Base-by-base conservation (phyloP, 2,113 vertebrate species). In the Cygnus atratus region DNA sequence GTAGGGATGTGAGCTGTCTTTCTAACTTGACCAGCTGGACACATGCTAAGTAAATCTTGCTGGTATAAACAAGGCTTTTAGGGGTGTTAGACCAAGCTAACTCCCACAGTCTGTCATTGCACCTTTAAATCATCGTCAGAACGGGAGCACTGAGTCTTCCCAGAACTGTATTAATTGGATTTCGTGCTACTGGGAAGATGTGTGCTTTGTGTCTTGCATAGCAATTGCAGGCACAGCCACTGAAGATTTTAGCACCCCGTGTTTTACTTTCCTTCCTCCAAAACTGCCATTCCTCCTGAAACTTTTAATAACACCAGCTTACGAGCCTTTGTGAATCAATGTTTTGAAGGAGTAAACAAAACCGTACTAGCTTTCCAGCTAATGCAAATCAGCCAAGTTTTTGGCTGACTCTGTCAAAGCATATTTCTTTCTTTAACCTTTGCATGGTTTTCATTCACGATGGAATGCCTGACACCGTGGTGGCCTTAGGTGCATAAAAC, bases 101-200 rank as follows among this genome's bases (percentile, higher is more conserved):
- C 76, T 78, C 74, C 13, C 59, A 3, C 43, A 90, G 17, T 82
- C 84, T 94, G 86, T 87, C 76, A 67, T 74, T 85, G 75, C 44
- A 82, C 66, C 66, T 92, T 91, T 93, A 93, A 92, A 93, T 91
- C 92, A 95, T 87, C 41, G 73, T 95, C 90, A 84, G 73, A 91
- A 44, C 39, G 14, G 16, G 35, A 65, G 70, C 80, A n/a, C 57
- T 3, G 83, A 68, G 48, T 58, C 88, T 90, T 94, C 90, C 84
- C 87, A 88, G 94, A 86, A 83, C 84, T 80, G 71, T 16, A 74
- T 80, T 96, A 92, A 96, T 94, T 91, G 84, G 44, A 91, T 95
- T 96, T 96, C 62, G 29, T 55, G 84, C 87, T 88, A 46, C 84
- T 88, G 94, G 89, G 87, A 89, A 91, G 80, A 87, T 78, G 77